Evolutionary conservation across 1,140 invertebrate species (phyloP).

Genomic region (Diorhabda carinulata): DNA sequence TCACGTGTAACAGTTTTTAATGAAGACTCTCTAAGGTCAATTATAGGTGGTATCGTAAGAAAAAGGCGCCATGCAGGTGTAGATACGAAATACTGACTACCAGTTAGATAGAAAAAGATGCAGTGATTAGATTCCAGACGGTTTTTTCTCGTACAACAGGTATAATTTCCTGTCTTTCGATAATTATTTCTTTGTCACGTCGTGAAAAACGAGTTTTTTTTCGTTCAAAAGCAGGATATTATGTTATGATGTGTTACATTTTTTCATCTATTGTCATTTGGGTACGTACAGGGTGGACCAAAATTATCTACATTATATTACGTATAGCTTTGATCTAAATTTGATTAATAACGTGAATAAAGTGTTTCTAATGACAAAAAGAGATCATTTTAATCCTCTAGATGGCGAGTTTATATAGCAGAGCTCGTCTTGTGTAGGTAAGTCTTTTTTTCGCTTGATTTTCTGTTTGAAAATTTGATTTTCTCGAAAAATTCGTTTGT

Average conservation of each 20-base stretch:
- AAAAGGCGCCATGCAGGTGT: not conserved
- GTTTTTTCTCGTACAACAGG: conserved; percentile 2
- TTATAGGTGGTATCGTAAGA: not conserved
- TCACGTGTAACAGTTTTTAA: conserved; percentile 1
- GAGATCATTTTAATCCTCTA: too few relatives aligned
- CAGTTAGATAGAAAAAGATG: not conserved
- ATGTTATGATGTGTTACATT: not conserved
- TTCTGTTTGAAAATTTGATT: too few relatives aligned
- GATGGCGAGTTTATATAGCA: too few relatives aligned
- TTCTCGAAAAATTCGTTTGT: too few relatives aligned
- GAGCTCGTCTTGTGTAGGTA: too few relatives aligned
- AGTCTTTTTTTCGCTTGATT: too few relatives aligned
- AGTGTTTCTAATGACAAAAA: too few relatives aligned
- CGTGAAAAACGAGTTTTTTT: not conserved
- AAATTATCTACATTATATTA: too few relatives aligned
- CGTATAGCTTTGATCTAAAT: too few relatives aligned
- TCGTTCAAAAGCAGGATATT: not conserved
- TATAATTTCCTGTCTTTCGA: not conserved
- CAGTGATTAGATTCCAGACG: not conserved
- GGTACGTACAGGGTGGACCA: too few relatives aligned
- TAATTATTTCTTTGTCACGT: conserved; percentile 2
- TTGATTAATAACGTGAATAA: too few relatives aligned
- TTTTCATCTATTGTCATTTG: not conserved
- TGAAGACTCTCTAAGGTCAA: not conserved
- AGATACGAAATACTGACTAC: not conserved